These are phyloP conservation scores for Eudyptes chrysolophus DNA, from an alignment of 2,113 vertebrate species.

Conservation along the genomic window DNA sequence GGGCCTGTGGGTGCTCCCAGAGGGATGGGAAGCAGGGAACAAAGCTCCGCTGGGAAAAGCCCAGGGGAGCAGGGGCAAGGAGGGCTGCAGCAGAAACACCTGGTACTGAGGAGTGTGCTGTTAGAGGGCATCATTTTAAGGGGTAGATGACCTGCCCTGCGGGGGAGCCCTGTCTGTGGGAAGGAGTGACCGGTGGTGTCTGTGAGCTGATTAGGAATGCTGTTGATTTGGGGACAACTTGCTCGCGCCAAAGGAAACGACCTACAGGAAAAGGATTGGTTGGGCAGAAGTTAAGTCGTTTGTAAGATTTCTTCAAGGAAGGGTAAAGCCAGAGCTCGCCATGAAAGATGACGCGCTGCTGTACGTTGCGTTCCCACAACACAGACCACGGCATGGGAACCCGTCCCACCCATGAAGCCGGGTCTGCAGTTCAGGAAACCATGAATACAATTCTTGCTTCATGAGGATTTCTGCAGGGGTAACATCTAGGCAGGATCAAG, in stretches of 20 bases:
- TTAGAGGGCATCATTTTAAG: background rate
- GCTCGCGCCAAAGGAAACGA: background rate
- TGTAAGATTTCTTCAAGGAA: background rate
- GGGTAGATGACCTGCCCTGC: background rate
- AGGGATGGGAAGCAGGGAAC: background rate
- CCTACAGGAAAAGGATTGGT: background rate
- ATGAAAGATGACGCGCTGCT: accelerated
- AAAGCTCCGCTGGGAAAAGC: background rate
- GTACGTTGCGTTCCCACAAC: background rate
- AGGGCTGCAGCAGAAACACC: background rate
- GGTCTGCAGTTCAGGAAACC: background rate
- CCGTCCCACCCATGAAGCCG: accelerated
- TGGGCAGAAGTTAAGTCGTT: background rate
- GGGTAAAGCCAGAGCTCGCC: background rate
- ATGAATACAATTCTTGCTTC: accelerated
- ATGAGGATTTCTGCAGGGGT: background rate
- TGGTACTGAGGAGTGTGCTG: background rate
- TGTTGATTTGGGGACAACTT: too few species aligned
- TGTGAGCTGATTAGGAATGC: background rate
- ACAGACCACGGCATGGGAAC: accelerated
- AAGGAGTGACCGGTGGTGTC: background rate
- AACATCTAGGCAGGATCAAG: background rate
- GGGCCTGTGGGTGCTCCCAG: background rate
- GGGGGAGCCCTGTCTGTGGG: background rate
- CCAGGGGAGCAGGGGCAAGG: background rate